Evolutionary conservation across 2,888 invertebrate genomes (phyloP).

Genomic region (Ypsolopha scabrella): DNA sequence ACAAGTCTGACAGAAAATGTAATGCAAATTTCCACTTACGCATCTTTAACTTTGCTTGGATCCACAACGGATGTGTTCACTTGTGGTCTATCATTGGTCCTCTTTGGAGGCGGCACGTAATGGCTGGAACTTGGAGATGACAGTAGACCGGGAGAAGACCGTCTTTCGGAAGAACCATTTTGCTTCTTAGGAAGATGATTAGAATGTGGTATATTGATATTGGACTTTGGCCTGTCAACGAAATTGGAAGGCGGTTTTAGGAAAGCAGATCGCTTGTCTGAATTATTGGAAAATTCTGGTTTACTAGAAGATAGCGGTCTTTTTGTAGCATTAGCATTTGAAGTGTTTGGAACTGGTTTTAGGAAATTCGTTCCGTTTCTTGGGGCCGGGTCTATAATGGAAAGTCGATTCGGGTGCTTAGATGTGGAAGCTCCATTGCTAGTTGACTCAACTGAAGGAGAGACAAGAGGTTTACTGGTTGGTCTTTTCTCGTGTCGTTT

Average conservation of each 20-base stretch:
- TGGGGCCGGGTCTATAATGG: neutral
- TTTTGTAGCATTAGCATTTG: neutral
- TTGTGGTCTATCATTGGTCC: constrained; percentile 57
- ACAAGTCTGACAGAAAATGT: too few relatives aligned
- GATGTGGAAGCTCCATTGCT: too few relatives aligned
- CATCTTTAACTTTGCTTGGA: constrained; percentile 34
- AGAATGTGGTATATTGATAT: too few relatives aligned
- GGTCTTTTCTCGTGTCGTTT: too few relatives aligned
- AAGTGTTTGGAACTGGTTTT: neutral
- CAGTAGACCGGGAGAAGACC: too few relatives aligned
- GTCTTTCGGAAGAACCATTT: too few relatives aligned
- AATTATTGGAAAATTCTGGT: neutral
- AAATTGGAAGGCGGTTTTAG: too few relatives aligned
- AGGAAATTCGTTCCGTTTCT: neutral
- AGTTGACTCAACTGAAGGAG: too few relatives aligned
- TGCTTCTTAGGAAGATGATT: too few relatives aligned
- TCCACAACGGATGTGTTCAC: constrained; percentile 34
- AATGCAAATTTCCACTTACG: constrained; percentile 23
- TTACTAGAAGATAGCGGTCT: neutral
- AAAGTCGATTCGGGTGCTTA: neutral
- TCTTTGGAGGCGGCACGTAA: constrained; percentile 19
- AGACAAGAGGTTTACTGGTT: too few relatives aligned
- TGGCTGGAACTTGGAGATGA: too few relatives aligned
- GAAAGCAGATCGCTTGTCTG: neutral
- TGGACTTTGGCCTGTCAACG: too few relatives aligned